Evolutionary conservation across 2,113 vertebrate genomes (phyloP).

Genomic region (Spea multiplicata): DNA sequence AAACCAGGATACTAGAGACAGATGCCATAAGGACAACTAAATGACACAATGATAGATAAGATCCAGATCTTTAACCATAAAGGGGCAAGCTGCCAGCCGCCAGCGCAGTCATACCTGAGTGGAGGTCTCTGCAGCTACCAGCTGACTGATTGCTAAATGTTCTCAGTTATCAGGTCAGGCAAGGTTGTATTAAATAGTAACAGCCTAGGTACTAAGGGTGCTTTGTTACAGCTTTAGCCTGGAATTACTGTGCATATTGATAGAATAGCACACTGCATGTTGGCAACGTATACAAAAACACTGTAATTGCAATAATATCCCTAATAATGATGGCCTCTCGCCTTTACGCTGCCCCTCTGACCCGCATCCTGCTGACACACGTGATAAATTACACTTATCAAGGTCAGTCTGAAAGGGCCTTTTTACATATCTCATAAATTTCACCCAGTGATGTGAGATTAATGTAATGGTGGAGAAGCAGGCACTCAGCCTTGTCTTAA

Average conservation of each 20-base stretch:
- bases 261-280: neutral
- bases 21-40: too few species aligned
- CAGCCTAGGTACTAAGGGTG: too few species aligned
- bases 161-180: too few species aligned
- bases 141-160: too few species aligned
- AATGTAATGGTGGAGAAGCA: conserved; percentile 78
- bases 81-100: too few species aligned
- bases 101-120: too few species aligned
- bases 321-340: conserved; percentile 31
- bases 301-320: conserved; percentile 27
- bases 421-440: conserved; percentile 84
- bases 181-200: too few species aligned
- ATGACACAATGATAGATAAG: too few species aligned
- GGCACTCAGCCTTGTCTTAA: conserved; percentile 84
- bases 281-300: conserved; percentile 24
- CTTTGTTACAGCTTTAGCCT: neutral
- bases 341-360: conserved; percentile 40
- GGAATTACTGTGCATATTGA: conserved; percentile 10
- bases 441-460: conserved; percentile 77
- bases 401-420: conserved; percentile 73
- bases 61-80: too few species aligned
- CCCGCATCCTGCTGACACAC: conserved; percentile 62
- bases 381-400: conserved; percentile 78
- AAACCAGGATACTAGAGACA: too few species aligned
- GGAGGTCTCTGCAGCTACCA: too few species aligned